Conservation (phyloP, 1,140 invertebrate genomes). For the Globodera rostochiensis region DNA sequence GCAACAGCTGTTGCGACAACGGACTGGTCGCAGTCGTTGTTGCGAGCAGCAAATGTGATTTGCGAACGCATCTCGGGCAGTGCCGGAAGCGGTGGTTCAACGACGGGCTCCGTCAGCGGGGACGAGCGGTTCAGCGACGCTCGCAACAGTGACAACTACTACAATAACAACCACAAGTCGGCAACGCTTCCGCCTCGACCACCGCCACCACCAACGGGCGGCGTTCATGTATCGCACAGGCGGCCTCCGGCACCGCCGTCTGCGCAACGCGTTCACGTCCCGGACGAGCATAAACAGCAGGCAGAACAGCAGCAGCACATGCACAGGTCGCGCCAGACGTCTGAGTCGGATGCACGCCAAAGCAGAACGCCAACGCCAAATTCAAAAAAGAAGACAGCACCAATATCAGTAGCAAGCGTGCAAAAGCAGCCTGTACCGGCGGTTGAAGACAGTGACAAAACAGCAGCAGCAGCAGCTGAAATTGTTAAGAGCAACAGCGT, state of each 20-base stretch:
- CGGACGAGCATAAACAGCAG: background rate
- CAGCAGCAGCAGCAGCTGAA: background rate
- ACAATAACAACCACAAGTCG: background rate
- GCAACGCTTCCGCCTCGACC: constrained; percentile 20
- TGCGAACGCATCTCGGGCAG: constrained; percentile 50
- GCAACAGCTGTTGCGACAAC: background rate
- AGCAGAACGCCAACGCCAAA: constrained; percentile 2
- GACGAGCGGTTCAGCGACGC: background rate
- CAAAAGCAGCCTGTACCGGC: background rate
- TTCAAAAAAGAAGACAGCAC: background rate
- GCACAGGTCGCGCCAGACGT: too few species aligned
- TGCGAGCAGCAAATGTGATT: constrained; percentile 61
- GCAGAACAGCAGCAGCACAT: background rate
- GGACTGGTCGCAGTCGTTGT: constrained; percentile 57
- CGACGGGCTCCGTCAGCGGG: background rate
- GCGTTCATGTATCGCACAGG: background rate
- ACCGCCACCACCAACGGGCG: background rate
- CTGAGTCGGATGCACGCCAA: background rate
- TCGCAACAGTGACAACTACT: background rate
- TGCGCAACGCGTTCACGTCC: constrained; percentile 1
- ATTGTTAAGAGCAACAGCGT: too few species aligned
- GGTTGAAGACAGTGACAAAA: background rate
- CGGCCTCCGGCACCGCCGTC: background rate
- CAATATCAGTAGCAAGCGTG: background rate
- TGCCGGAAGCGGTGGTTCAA: constrained; percentile 24